Base-by-base conservation (phyloP, 2,888 invertebrate genomes). In the Alentia gelatinosa region DNA sequence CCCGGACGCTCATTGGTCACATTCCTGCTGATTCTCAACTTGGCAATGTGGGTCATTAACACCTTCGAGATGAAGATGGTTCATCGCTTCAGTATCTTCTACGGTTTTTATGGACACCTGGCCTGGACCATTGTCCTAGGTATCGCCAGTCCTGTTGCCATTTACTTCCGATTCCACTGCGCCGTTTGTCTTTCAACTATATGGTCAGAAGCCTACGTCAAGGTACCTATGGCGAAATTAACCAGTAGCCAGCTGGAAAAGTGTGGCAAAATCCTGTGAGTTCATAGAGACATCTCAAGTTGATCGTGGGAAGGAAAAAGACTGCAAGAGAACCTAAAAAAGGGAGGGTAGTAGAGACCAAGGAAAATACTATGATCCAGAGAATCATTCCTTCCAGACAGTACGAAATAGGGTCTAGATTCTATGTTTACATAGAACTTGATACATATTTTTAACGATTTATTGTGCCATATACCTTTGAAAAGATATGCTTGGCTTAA, bases 101-200 rank as follows among this genome's bases (percentile, higher is more conserved):
- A 97, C 56, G 94, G 96, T 89, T 97, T 97, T 95, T 97, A 97
- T 94, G 97, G 97, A 0, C 96, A 97, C 33, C 95, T 97, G 12
- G 96, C 97, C 0, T 97, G 97, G 97, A 97, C 97, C 47, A 96
- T 97, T 40, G 96, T 97, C 88, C 97, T 97, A 0, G 96, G 97
- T 90, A 96, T 97, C 40, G 97, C 97, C 33, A 96, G 97, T 42
- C 97, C 97, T 0, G 96, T 97, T 9, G 96, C 97, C 15, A 97
- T 96, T 88, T 95, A 95, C 93, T 95, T 94, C 94, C 94, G 95
- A 39, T 96, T 96, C 93, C 95, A 95, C 92, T 95, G 95, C 1
- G 94, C 95, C 35, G 95, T 95, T 63, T 95, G 95, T 92, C 93
- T 96, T 40, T 95, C 95, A 15, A 95, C 95, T 91, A 95, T 96